A percentile compares a stretch with the other conserved stretches of the same genome.
Evolutionary conservation across 1,140 invertebrate species (phyloP).

Genomic region (Polypedilum vanderplanki): DNA sequence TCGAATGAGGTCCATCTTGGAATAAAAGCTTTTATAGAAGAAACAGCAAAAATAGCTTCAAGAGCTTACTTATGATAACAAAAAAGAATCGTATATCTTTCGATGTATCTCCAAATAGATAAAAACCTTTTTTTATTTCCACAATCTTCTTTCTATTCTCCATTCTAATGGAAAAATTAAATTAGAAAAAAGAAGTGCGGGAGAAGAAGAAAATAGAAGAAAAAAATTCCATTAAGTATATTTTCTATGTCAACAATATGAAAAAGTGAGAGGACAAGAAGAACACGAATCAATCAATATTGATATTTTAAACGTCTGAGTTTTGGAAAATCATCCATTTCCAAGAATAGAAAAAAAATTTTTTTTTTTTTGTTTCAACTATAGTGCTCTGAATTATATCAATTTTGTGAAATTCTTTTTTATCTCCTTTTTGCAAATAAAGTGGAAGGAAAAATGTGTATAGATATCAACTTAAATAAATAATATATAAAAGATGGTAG

Average conservation of each 20-base stretch:
- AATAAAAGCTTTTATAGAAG: background rate
- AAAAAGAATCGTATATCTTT: background rate
- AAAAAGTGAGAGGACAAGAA: no score
- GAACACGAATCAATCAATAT: conserved; percentile 7
- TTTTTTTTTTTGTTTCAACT: background rate
- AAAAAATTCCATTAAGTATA: conserved; percentile 19
- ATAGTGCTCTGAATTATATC: background rate
- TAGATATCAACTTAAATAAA: background rate
- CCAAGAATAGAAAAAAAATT: no score
- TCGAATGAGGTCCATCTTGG: no score
- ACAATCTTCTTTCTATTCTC: background rate
- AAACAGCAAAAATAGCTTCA: background rate
- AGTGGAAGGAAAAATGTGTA: background rate
- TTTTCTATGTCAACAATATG: background rate
- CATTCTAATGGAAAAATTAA: conserved; percentile 13
- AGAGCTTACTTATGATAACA: background rate
- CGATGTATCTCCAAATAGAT: background rate
- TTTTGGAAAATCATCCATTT: no score
- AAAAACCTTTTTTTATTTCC: background rate
- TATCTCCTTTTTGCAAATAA: background rate
- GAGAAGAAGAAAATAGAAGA: background rate
- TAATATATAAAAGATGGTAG: background rate
- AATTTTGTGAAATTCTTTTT: background rate
- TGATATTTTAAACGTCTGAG: background rate
- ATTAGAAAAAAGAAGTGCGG: background rate